phyloP scores from a whole-genome alignment of 1,140 invertebrate species.

The Euwallacea similis region DNA sequence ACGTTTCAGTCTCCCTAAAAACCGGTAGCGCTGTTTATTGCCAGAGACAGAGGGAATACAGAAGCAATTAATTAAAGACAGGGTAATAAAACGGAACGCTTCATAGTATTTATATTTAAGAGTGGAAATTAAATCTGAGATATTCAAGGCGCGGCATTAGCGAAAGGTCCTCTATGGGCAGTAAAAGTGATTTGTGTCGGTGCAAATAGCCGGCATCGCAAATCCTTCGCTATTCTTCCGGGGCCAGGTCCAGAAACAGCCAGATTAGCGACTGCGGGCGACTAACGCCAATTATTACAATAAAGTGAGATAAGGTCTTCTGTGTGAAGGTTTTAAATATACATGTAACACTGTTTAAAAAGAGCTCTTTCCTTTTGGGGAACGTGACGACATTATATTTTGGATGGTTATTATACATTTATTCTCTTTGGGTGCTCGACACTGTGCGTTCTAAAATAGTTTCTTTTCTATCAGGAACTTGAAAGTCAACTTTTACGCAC shows the following conservation, averaged over 20 bases:
- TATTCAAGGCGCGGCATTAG: slow-evolving; percentile 49
- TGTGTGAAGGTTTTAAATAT: no score
- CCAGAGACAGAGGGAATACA: slow-evolving; percentile 28
- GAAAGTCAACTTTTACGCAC: no score
- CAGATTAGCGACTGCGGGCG: slow-evolving; percentile 25
- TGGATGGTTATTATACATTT: no score
- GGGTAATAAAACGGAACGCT: slow-evolving; percentile 35
- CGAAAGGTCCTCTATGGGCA: slow-evolving; percentile 46
- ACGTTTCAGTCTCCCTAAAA: neutral
- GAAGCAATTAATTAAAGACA: slow-evolving; percentile 40
- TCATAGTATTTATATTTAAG: slow-evolving; percentile 48
- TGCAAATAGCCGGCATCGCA: slow-evolving; percentile 50
- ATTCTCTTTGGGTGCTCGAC: no score
- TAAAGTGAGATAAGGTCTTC: slow-evolving; percentile 1
- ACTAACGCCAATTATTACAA: slow-evolving; percentile 30
- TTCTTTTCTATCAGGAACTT: no score
- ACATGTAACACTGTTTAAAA: no score
- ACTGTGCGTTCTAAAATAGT: no score
- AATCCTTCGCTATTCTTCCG: slow-evolving; percentile 48
- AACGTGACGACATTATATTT: no score
- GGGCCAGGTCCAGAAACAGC: slow-evolving; percentile 41
- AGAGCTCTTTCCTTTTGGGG: no score
- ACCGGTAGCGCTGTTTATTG: slow-evolving; percentile 14
- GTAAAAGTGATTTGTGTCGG: slow-evolving; percentile 53
- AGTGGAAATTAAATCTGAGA: slow-evolving; percentile 51